A percentile compares a stretch with the other conserved stretches of the same genome.
phyloP scores from a whole-genome alignment of 2,888 invertebrate genomes.

The Drosophila planitibia region DNA sequence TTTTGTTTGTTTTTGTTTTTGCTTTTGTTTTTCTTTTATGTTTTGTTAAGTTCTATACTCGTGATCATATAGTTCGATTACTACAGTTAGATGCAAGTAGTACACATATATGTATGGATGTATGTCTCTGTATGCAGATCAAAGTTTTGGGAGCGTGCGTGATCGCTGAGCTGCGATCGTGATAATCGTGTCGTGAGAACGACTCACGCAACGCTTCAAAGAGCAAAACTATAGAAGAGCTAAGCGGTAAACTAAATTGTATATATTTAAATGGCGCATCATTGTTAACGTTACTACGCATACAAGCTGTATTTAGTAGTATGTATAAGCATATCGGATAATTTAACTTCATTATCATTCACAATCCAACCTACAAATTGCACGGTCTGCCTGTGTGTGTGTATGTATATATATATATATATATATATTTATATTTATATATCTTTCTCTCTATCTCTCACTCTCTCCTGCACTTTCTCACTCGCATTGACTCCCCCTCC shows the following conservation, averaged over 20 bases:
- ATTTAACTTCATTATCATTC: constrained; percentile 39
- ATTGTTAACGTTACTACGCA: constrained; percentile 65
- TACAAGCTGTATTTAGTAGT: constrained; percentile 29
- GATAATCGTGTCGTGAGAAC: constrained; percentile 24
- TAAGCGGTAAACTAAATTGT: constrained; percentile 69
- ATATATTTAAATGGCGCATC: constrained; percentile 79
- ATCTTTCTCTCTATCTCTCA: constrained; percentile 24
- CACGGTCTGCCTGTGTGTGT: constrained; percentile 66
- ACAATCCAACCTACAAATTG: constrained; percentile 76
- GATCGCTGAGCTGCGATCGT: constrained; percentile 23
- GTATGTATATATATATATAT: constrained; percentile 1
- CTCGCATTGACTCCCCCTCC: constrained; percentile 47
- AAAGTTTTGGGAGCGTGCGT: constrained; percentile 64
- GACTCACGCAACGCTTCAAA: constrained; percentile 39
- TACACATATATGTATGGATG: background rate
- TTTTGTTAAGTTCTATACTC: constrained; percentile 18
- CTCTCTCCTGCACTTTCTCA: constrained; percentile 26
- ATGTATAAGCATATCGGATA: constrained; percentile 56
- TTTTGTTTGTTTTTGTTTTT: background rate
- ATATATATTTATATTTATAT: background rate
- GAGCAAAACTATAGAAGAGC: constrained; percentile 59
- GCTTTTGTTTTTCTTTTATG: background rate
- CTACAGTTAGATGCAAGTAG: constrained; percentile 47
- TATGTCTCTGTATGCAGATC: constrained; percentile 47
- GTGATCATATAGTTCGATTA: constrained; percentile 54